Evolutionary conservation across 2,888 invertebrate genomes (phyloP).

Genomic region (Branchipolynoe longqiensis): DNA sequence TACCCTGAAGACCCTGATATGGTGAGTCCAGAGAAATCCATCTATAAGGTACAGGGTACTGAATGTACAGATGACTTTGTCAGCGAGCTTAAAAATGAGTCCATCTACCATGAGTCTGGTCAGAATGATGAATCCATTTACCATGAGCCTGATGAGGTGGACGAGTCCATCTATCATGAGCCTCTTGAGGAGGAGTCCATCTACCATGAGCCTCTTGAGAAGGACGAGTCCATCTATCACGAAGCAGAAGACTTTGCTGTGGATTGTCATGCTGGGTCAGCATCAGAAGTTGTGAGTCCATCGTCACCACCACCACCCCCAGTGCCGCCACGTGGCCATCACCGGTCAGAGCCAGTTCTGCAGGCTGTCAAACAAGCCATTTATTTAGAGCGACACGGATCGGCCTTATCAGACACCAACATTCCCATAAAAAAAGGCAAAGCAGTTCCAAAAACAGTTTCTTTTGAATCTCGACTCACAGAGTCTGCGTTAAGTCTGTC

Average conservation of each 20-base stretch:
- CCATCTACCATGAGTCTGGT: background rate
- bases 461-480: background rate
- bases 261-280: background rate
- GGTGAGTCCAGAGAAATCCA: constrained; percentile 31
- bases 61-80: background rate
- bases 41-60: background rate
- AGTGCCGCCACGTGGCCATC: constrained; percentile 28
- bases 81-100: background rate
- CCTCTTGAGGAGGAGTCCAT: constrained; percentile 1
- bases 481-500: constrained; percentile 27
- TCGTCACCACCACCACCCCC: constrained; percentile 12
- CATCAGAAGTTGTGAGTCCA: background rate
- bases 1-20: constrained; percentile 53
- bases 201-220: background rate
- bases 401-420: constrained; percentile 25
- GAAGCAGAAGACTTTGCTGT: constrained; percentile 29
- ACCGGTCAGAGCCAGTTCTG: constrained; percentile 13
- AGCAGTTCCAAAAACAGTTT: constrained; percentile 32
- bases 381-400: background rate
- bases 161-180: constrained; percentile 47
- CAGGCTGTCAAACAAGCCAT: constrained; percentile 29
- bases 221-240: constrained; percentile 5
- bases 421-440: constrained; percentile 54
- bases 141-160: background rate
- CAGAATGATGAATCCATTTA: background rate